These are phyloP conservation scores for Limnephilus auricula DNA, from an alignment of 2,888 invertebrate genomes.

Conservation along the genomic window DNA sequence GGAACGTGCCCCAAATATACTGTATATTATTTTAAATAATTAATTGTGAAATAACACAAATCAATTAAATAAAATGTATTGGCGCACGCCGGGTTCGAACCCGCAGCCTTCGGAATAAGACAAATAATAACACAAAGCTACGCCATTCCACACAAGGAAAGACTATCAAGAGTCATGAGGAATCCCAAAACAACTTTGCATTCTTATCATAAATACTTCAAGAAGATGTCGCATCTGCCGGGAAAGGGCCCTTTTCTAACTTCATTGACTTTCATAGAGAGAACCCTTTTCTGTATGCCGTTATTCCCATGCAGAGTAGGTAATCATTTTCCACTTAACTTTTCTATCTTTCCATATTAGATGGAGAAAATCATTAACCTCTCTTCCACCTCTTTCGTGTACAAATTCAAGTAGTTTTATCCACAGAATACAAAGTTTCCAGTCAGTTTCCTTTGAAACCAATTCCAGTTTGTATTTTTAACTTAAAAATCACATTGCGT, in stretches of 20 bases:
- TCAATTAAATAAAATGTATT: no score
- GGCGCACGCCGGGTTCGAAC: no score
- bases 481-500: neutral
- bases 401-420: neutral
- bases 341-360: slow-evolving; percentile 48
- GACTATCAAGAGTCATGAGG: neutral
- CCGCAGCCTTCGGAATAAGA: no score
- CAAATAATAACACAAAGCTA: no score
- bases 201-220: neutral
- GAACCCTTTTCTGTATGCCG: slow-evolving; percentile 55
- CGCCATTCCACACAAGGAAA: neutral
- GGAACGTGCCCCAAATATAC: no score
- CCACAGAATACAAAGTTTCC: neutral
- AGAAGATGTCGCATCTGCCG: neutral
- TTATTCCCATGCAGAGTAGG: slow-evolving; percentile 11
- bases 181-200: neutral
- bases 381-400: slow-evolving; percentile 13
- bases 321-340: slow-evolving; percentile 53
- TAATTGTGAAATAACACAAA: no score
- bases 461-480: neutral
- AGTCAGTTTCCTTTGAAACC: neutral
- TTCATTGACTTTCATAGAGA: slow-evolving; percentile 59
- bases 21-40: no score
- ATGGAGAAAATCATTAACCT: slow-evolving; percentile 25
- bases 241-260: neutral